Conservation (phyloP, 1,140 invertebrate genomes). For the Ooceraea biroi region DNA sequence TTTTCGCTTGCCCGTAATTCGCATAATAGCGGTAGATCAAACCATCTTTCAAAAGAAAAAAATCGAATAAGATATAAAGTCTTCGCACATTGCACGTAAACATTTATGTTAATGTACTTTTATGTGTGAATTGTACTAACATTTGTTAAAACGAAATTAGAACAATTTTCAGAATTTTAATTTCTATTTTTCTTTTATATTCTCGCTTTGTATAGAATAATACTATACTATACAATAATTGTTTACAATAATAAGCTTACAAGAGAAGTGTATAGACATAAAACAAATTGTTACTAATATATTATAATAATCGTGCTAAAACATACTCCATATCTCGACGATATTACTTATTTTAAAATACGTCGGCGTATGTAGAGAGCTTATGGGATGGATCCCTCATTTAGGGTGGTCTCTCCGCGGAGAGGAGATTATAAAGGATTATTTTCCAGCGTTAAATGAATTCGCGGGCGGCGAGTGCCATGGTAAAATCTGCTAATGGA, state of each 20-base stretch:
- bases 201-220: not conserved
- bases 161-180: not conserved
- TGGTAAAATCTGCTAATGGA: conserved; percentile 68
- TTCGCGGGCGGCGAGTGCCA: conserved; percentile 45
- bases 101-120: too few species aligned
- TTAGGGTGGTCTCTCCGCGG: conserved; percentile 21
- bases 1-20: not conserved
- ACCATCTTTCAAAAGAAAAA: not conserved
- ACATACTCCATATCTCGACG: not conserved
- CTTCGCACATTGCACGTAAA: not conserved
- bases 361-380: conserved; percentile 40
- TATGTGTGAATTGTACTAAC: not conserved
- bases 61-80: not conserved
- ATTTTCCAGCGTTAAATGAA: conserved; percentile 66
- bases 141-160: not conserved
- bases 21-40: not conserved
- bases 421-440: conserved; percentile 67
- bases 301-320: conserved; percentile 12
- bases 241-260: not conserved
- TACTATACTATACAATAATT: not conserved
- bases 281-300: conserved; percentile 44
- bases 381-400: conserved; percentile 53
- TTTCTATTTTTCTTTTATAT: not conserved
- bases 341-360: conserved; percentile 62
- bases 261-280: not conserved